Evolutionary conservation across 2,113 vertebrate species (phyloP).

Genomic region (Hiodon tergisus): DNA sequence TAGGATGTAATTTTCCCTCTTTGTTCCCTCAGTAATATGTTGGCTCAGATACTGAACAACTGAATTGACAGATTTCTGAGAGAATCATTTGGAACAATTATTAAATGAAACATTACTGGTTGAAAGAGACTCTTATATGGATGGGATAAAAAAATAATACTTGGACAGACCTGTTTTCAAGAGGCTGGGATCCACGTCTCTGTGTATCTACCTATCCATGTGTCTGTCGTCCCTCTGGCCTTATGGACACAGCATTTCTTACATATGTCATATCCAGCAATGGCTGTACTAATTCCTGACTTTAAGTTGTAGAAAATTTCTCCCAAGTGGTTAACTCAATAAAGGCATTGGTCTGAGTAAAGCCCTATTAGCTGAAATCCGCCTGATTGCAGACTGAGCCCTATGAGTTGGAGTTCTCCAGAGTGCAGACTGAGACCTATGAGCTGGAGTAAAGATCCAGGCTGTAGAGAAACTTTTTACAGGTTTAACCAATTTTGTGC

Average conservation of each 20-base stretch:
- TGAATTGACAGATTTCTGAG: constrained; percentile 53
- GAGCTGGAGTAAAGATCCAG: too few species aligned
- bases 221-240: background rate
- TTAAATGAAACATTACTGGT: constrained; percentile 47
- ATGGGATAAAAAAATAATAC: constrained; percentile 29
- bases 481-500: too few species aligned
- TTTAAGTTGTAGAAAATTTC: constrained; percentile 41
- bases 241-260: background rate
- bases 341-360: too few species aligned
- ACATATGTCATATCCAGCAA: background rate
- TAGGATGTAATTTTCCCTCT: constrained; percentile 51
- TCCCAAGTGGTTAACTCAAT: too few species aligned
- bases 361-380: too few species aligned
- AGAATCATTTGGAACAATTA: constrained; percentile 51
- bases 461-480: too few species aligned
- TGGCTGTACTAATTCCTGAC: constrained; percentile 36
- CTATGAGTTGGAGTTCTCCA: too few species aligned
- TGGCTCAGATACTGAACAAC: constrained; percentile 45
- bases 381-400: too few species aligned
- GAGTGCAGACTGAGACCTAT: too few species aligned
- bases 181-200: constrained; percentile 7
- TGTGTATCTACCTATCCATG: constrained; percentile 31
- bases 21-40: constrained; percentile 45
- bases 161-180: background rate
- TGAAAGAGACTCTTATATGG: constrained; percentile 24